phyloP scores from a whole-genome alignment of 2,888 invertebrate species.

The Mycalesis mineus region DNA sequence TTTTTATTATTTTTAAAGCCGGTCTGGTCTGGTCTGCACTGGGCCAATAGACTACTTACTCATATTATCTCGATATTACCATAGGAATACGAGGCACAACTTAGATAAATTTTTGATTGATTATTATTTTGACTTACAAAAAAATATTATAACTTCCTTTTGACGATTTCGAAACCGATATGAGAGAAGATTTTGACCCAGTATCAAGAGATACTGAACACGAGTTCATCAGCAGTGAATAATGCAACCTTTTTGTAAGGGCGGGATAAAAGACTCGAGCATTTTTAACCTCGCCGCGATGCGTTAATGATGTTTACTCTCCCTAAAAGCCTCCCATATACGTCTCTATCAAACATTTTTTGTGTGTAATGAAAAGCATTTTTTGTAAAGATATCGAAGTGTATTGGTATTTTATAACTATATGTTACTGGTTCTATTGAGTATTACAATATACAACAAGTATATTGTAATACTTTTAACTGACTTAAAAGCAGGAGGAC shows the following conservation, averaged over 20 bases:
- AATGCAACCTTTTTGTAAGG: slow-evolving; percentile 36
- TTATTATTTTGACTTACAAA: too few species aligned
- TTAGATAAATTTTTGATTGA: too few species aligned
- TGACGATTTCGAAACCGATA: not conserved
- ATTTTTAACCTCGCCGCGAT: slow-evolving; percentile 57
- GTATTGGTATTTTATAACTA: not conserved
- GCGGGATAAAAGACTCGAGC: slow-evolving; percentile 49
- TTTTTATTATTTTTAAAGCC: too few species aligned
- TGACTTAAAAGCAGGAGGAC: too few species aligned
- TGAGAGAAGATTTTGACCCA: slow-evolving; percentile 4
- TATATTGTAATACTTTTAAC: too few species aligned
- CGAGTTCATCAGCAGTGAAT: slow-evolving; percentile 14
- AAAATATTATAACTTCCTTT: not conserved
- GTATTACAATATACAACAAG: too few species aligned
- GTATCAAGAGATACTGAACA: too few species aligned
- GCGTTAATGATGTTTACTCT: slow-evolving; percentile 70
- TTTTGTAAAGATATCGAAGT: not conserved
- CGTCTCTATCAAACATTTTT: slow-evolving; percentile 38
- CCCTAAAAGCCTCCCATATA: slow-evolving; percentile 60
- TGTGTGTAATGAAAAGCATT: slow-evolving; percentile 37
- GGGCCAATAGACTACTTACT: too few species aligned
- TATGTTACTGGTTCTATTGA: not conserved
- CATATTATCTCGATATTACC: too few species aligned
- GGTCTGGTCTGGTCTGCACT: too few species aligned
- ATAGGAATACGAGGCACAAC: too few species aligned